Conservation (phyloP, 2,888 invertebrate genomes). For the Chloroclystis v-ata region DNA sequence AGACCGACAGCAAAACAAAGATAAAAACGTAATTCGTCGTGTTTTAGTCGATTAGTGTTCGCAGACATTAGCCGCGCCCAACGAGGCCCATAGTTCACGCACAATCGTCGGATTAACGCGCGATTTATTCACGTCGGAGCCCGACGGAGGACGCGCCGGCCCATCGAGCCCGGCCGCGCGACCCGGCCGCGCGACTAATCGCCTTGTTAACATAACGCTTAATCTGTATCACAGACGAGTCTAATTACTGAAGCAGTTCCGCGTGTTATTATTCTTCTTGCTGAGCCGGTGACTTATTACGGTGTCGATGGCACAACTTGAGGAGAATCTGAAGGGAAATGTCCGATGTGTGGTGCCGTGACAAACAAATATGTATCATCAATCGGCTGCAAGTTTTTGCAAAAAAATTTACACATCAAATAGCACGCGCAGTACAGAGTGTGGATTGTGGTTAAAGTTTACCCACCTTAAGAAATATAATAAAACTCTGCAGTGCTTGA, state of each 20-base stretch:
- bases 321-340: no score
- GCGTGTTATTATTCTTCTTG: neutral
- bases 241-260: neutral
- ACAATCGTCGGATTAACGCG: slow-evolving; percentile 65
- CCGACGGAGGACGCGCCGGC: slow-evolving; percentile 51
- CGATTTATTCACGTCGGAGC: slow-evolving; percentile 63
- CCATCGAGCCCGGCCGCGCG: slow-evolving; percentile 34
- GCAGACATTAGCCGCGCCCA: slow-evolving; percentile 32
- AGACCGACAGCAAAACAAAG: slow-evolving; percentile 21
- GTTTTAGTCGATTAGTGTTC: slow-evolving; percentile 20
- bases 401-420: no score
- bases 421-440: no score
- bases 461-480: no score
- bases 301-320: no score
- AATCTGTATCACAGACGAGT: slow-evolving; percentile 31
- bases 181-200: slow-evolving; percentile 47
- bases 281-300: neutral
- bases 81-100: slow-evolving; percentile 67
- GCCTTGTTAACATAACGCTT: slow-evolving; percentile 43
- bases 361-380: no score
- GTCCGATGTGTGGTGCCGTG: no score
- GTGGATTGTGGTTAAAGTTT: no score
- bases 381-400: no score
- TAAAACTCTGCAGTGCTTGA: no score
- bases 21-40: slow-evolving; percentile 17